Base-by-base conservation (phyloP, 2,888 invertebrate genomes). In the Disparrhopalites patrizii region DNA sequence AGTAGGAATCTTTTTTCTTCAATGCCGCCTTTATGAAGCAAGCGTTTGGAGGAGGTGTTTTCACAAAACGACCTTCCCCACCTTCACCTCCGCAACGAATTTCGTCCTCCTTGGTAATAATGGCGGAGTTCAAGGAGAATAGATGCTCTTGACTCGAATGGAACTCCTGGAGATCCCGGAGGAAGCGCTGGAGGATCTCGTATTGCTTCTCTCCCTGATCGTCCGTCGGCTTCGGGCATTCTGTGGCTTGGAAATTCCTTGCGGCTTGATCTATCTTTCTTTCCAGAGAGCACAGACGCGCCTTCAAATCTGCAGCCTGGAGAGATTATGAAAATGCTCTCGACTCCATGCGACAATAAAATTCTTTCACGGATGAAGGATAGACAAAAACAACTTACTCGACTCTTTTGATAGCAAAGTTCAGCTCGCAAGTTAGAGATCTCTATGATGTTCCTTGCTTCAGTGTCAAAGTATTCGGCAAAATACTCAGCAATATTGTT, bases 391-490 rank as follows among this genome's bases (percentile, higher is more conserved):
- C 15, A 10, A 10, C 36, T 33, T 33, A 33, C n/a, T n/a, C n/a
- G n/a, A n/a, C n/a, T 58, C 27, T 68, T 58, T 56, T 71, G 71
- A 62, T 69, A 73, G 36, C 71, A 75, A 13, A 71, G 62, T 30
- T 73, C 74, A n/a, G 73, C 73, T 58, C 67, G 66, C 7, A 73
- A 63, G 8, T 68, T 47, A 3, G 70, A 71, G 31, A 72, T 60
- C 23, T 62, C 31, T 20, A 67, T 54, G 20, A 71, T 25, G 3
- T 50, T 43, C n/a, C 33, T 57, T 2, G 68, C 73, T 10, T 70
- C 70, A 64, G 72, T 69, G 60, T 73, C 71, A 31, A 75, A 58
- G 43, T 66, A 75, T 55, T 73, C 71, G 0, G 69, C 70, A 18
- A 72, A 70, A 55, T 65, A 74, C 33, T 72, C 70, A 3, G 64